These are phyloP conservation scores for Nephrotoma flavescens DNA, from an alignment of 2,888 invertebrate species.

Conservation along the genomic window DNA sequence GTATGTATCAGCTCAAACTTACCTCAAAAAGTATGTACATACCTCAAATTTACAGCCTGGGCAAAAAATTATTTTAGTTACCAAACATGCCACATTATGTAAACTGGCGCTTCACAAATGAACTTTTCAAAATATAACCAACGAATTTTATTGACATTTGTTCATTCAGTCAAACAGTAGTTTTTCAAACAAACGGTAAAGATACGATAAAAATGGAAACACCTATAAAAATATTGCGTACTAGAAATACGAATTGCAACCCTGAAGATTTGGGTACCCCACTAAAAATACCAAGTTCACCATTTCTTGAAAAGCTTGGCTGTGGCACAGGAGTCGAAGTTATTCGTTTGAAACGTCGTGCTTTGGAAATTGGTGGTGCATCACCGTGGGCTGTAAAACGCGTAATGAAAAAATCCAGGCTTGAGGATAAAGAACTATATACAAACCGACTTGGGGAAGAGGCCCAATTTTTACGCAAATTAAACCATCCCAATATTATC, in stretches of 20 bases:
- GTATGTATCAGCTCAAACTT: too few relatives aligned
- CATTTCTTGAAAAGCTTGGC: constrained; percentile 54
- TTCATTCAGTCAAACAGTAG: neutral
- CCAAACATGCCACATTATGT: neutral
- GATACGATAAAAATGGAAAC: neutral
- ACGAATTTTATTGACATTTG: neutral
- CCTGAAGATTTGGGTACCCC: constrained; percentile 17
- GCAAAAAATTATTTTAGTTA: too few relatives aligned
- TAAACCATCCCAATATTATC: constrained; percentile 71
- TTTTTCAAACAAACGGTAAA: neutral
- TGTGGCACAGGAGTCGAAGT: constrained; percentile 70
- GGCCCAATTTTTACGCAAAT: constrained; percentile 43
- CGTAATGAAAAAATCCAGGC: constrained; percentile 37
- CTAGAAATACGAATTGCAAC: neutral
- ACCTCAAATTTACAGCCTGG: too few relatives aligned
- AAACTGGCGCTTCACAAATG: neutral
- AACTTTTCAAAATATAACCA: neutral
- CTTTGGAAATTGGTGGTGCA: constrained; percentile 42
- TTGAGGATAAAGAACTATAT: constrained; percentile 16
- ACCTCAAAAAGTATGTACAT: too few relatives aligned
- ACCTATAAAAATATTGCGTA: neutral
- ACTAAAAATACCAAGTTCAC: constrained; percentile 52
- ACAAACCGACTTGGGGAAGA: constrained; percentile 49
- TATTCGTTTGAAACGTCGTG: constrained; percentile 59
- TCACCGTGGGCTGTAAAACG: constrained; percentile 83